Evolutionary conservation across 2,797 vertebrate genomes (phyloP).

Genomic region (Sebastes ruberrimus): DNA sequence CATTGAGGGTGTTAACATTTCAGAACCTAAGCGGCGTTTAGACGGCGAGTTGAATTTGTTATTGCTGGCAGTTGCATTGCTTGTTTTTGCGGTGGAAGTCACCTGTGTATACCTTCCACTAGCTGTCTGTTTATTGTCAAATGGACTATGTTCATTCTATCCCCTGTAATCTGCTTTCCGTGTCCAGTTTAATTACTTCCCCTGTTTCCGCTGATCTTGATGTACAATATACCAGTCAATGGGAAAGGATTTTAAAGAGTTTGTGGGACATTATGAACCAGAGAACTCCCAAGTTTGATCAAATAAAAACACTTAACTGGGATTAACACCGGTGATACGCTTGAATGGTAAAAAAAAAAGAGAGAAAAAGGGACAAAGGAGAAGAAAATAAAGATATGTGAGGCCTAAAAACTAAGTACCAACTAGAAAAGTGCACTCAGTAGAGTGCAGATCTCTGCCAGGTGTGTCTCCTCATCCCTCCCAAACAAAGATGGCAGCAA

Average conservation of each 20-base stretch:
- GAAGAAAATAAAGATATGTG: not conserved
- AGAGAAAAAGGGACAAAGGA: not conserved
- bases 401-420: not conserved
- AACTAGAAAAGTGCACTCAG: not conserved
- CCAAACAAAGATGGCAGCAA: too few relatives aligned
- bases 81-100: slow-evolving; percentile 36
- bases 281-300: not conserved
- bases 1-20: slow-evolving; percentile 47
- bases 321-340: not conserved
- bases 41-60: slow-evolving; percentile 46
- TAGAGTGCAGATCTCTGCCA: not conserved
- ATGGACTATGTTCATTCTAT: slow-evolving; percentile 1
- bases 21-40: slow-evolving; percentile 22
- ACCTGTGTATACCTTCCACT: slow-evolving; percentile 42
- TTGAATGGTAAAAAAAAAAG: not conserved
- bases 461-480: not conserved
- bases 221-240: not conserved
- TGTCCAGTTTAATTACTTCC: slow-evolving; percentile 28
- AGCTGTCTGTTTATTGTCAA: slow-evolving; percentile 43
- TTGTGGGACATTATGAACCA: not conserved
- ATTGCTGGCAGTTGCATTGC: slow-evolving; percentile 36
- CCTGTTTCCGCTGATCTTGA: not conserved
- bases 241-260: not conserved
- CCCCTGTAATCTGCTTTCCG: slow-evolving; percentile 4
- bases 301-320: not conserved